Conservation (phyloP, 1,140 invertebrate genomes). For the Phymastichus coffea region DNA sequence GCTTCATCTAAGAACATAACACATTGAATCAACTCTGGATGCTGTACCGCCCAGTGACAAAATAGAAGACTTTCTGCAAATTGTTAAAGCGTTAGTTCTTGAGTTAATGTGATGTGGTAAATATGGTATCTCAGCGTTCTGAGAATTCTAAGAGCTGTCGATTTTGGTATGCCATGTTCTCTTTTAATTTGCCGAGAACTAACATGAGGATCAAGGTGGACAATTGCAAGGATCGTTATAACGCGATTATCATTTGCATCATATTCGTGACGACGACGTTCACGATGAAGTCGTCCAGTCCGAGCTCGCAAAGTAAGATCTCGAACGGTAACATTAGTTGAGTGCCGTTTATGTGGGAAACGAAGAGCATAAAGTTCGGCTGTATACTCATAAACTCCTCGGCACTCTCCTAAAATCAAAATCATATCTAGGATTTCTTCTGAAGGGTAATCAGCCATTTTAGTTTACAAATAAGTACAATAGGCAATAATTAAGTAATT, state of each 20-base stretch:
- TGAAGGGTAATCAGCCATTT: too few relatives aligned
- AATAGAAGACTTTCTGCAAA: conserved; percentile 4
- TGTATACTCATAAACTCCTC: conserved; percentile 3
- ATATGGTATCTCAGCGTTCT: background rate
- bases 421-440: too few relatives aligned
- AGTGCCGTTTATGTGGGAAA: conserved; percentile 10
- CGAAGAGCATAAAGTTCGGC: conserved; percentile 2
- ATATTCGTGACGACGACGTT: background rate
- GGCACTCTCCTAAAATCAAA: too few relatives aligned
- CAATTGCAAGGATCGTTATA: background rate
- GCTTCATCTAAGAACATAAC: too few relatives aligned
- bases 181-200: too few relatives aligned
- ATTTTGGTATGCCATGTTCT: too few relatives aligned
- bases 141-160: conserved; percentile 5
- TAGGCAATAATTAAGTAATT: too few relatives aligned
- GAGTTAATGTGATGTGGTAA: conserved; percentile 9
- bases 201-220: conserved; percentile 8
- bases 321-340: background rate
- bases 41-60: conserved; percentile 21
- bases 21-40: conserved; percentile 25
- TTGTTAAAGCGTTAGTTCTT: conserved; percentile 6
- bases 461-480: too few relatives aligned
- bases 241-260: background rate
- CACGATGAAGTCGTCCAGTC: conserved; percentile 3
- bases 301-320: background rate